phyloP scores from a whole-genome alignment of 2,797 vertebrate genomes.

The Cirrhinus molitorella region DNA sequence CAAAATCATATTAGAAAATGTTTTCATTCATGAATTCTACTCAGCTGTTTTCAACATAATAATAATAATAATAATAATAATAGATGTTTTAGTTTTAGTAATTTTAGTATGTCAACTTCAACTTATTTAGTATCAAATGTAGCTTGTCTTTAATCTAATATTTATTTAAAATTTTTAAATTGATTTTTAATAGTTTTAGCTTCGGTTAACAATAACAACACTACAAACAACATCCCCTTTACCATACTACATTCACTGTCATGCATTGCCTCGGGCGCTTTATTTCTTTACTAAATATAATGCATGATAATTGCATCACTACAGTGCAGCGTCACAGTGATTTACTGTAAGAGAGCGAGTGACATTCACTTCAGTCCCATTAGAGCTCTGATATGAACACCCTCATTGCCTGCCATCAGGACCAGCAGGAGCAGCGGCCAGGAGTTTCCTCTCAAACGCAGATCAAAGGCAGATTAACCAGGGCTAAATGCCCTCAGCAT shows the following conservation, averaged over 20 bases:
- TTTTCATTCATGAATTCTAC: no score
- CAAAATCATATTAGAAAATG: no score
- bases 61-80: no score
- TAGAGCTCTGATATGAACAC: background rate
- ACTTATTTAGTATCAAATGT: no score
- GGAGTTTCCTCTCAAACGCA: constrained; percentile 22
- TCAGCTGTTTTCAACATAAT: no score
- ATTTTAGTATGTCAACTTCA: background rate
- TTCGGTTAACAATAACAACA: background rate
- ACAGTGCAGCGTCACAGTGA: background rate
- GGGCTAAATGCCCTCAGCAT: background rate
- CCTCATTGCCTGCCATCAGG: constrained; percentile 16
- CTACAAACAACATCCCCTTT: background rate
- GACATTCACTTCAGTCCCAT: background rate
- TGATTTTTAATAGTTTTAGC: background rate
- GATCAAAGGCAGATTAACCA: constrained; percentile 36
- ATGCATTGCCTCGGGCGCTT: background rate
- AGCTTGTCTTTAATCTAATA: no score
- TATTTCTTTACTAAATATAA: background rate
- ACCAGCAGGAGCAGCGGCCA: background rate
- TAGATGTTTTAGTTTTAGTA: no score
- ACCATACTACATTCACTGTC: background rate
- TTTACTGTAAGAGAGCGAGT: constrained; percentile 6
- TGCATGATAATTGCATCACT: background rate
- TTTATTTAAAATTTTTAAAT: no score